Conservation (phyloP, 2,113 vertebrate genomes). For the Chloropsis hardwickii region DNA sequence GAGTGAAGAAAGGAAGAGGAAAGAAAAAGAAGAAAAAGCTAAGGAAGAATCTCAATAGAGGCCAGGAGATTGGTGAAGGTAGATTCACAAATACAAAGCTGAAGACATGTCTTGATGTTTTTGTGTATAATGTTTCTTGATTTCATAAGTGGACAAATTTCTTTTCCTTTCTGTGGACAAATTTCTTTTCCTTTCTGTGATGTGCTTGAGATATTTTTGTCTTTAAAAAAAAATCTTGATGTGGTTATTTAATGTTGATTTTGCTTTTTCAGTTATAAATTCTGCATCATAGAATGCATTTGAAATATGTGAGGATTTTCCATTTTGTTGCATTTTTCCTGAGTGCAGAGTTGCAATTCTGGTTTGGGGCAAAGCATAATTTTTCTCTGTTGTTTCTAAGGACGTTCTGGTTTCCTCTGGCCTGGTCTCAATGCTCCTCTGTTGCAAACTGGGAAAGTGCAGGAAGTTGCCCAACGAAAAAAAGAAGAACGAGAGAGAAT, state of each 20-base stretch:
- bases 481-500: conserved; percentile 78
- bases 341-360: not conserved
- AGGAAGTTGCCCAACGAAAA: conserved; percentile 72
- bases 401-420: conserved; percentile 88
- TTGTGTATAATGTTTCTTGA: not conserved
- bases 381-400: conserved; percentile 63
- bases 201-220: not conserved
- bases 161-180: not conserved
- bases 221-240: not conserved
- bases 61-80: conserved; percentile 92
- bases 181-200: not conserved
- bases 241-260: not conserved
- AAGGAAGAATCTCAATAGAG: conserved; percentile 85
- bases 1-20: conserved; percentile 86
- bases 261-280: not conserved
- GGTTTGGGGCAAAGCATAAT: not conserved
- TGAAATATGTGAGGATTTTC: not conserved
- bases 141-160: not conserved
- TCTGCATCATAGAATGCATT: not conserved
- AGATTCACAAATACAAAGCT: not conserved
- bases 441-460: conserved; percentile 69
- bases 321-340: not conserved
- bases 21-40: conserved; percentile 87
- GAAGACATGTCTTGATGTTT: not conserved
- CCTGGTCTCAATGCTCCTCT: conserved; percentile 88